Conservation (phyloP, 1,140 invertebrate genomes). For the Armadillidium nasatum region DNA sequence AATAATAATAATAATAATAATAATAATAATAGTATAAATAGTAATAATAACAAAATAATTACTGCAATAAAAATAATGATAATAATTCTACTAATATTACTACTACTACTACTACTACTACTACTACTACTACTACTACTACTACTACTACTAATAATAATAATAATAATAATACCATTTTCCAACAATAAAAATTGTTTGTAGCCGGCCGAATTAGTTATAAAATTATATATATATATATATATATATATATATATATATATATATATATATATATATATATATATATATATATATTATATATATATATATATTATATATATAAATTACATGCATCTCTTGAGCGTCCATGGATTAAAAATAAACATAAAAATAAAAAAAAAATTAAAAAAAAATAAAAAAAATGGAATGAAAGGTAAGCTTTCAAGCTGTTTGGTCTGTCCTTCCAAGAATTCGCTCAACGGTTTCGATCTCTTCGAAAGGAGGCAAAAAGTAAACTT, state of each 20-base stretch:
- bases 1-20: no score
- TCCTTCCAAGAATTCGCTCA: background rate
- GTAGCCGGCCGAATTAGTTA: no score
- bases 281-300: background rate
- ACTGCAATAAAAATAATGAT: no score
- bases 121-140: no score
- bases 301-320: constrained; percentile 15
- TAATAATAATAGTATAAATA: no score
- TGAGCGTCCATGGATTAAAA: background rate
- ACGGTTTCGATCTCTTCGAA: background rate
- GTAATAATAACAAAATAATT: no score
- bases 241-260: background rate
- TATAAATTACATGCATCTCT: background rate
- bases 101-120: no score
- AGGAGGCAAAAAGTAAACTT: background rate
- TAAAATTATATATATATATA: no score
- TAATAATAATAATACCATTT: no score
- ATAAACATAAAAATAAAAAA: background rate
- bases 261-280: constrained; percentile 11
- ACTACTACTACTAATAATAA: no score
- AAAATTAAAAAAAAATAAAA: background rate
- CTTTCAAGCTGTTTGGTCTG: background rate
- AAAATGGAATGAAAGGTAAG: background rate
- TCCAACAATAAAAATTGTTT: no score
- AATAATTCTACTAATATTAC: no score